A percentile compares a stretch with the other conserved stretches of the same genome.
Evolutionary conservation across 2,797 vertebrate species (phyloP).

Genomic region (Tolypeutes matacus): DNA sequence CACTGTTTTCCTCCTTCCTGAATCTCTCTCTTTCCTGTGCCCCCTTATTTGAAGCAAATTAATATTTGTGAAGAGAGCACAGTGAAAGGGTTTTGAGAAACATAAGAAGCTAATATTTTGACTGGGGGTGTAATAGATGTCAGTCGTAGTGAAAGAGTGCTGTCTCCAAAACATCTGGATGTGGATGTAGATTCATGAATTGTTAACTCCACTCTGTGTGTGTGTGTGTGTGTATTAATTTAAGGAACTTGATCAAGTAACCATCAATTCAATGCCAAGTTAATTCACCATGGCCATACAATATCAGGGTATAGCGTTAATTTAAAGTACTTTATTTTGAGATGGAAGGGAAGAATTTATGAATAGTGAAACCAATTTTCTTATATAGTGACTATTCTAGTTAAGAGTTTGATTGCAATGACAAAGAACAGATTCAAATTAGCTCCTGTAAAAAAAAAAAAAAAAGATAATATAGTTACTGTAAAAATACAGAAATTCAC

Average conservation of each 20-base stretch:
- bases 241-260: background rate
- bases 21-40: background rate
- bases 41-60: constrained; percentile 48
- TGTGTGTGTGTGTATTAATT: background rate
- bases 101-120: constrained; percentile 55
- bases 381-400: background rate
- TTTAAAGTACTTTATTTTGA: constrained; percentile 56
- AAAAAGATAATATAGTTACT: background rate
- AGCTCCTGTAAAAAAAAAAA: background rate
- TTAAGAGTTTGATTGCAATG: constrained; percentile 54
- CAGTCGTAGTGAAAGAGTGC: background rate
- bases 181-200: background rate
- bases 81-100: constrained; percentile 1
- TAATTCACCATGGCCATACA: constrained; percentile 14
- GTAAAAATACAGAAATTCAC: background rate
- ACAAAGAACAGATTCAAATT: background rate
- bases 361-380: background rate
- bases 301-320: background rate
- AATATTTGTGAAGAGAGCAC: constrained; percentile 38
- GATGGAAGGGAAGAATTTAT: background rate
- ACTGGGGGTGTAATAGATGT: background rate
- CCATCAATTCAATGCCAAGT: background rate
- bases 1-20: background rate
- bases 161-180: constrained; percentile 1
- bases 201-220: background rate